A percentile compares a stretch with the other conserved stretches of the same genome.
Evolutionary conservation across 1,140 invertebrate genomes (phyloP).

Genomic region (Conus ventricosus): DNA sequence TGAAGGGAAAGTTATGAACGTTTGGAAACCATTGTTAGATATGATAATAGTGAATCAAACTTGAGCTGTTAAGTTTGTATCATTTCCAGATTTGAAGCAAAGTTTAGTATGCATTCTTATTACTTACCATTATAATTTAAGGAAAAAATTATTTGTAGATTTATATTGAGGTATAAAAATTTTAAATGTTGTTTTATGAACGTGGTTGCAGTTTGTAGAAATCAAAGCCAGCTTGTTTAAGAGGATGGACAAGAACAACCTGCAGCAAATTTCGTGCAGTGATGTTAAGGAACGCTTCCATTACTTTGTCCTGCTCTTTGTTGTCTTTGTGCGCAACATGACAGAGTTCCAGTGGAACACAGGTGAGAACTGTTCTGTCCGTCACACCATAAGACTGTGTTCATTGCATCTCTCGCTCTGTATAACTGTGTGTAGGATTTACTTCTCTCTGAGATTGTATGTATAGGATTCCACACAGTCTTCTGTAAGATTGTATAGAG

Average conservation of each 20-base stretch:
- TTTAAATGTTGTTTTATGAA: background rate
- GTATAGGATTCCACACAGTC: too few species aligned
- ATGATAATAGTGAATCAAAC: too few species aligned
- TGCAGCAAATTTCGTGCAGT: slow-evolving; percentile 86
- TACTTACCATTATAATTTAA: too few species aligned
- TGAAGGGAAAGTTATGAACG: too few species aligned
- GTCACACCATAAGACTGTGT: background rate
- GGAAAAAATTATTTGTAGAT: too few species aligned
- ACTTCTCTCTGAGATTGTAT: background rate
- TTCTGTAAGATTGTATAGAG: too few species aligned
- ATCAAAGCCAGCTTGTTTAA: slow-evolving; percentile 99
- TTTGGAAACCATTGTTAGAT: too few species aligned
- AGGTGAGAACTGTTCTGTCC: slow-evolving; percentile 70
- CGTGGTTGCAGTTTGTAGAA: slow-evolving; percentile 91
- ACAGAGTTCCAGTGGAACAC: slow-evolving; percentile 97
- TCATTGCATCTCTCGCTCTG: background rate
- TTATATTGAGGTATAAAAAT: too few species aligned
- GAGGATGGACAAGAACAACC: slow-evolving; percentile 98
- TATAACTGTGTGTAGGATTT: background rate
- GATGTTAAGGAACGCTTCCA: slow-evolving; percentile 98
- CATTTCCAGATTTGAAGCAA: too few species aligned
- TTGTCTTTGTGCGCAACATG: slow-evolving; percentile 98
- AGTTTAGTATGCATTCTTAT: too few species aligned
- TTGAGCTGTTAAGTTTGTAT: too few species aligned
- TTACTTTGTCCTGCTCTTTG: slow-evolving; percentile 90